These are phyloP conservation scores for Drosophila arizonae DNA, from an alignment of 1,140 invertebrate species.

Conservation along the genomic window DNA sequence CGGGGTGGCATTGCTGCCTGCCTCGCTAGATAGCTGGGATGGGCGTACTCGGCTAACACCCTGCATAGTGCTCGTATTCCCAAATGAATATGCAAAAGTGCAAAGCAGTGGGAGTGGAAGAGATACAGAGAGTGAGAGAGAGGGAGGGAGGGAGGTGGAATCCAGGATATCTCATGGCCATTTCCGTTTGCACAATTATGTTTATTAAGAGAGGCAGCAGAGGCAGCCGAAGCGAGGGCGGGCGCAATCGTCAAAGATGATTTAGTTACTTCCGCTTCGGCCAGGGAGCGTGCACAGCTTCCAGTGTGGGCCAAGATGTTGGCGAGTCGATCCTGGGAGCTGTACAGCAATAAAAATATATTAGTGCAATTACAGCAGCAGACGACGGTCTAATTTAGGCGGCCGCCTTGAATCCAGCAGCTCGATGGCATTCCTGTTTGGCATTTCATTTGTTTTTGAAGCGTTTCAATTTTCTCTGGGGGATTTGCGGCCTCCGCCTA, in stretches of 20 bases:
- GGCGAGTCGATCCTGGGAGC: conserved; percentile 16
- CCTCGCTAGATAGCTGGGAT: background rate
- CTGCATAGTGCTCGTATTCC: conserved; percentile 49
- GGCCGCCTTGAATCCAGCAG: conserved; percentile 12
- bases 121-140: background rate
- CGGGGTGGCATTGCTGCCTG: conserved; percentile 22
- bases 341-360: conserved; percentile 76
- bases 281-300: conserved; percentile 13
- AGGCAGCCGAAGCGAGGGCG: conserved; percentile 18
- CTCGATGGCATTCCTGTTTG: conserved; percentile 22
- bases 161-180: conserved; percentile 74
- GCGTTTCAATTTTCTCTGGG: conserved; percentile 72
- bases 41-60: conserved; percentile 3
- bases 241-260: conserved; percentile 77
- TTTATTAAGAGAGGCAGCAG: conserved; percentile 69
- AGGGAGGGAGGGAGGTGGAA: background rate
- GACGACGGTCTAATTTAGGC: conserved; percentile 67
- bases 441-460: conserved; percentile 75
- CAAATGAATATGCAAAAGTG: conserved; percentile 80
- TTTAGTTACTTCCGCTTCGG: conserved; percentile 72
- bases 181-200: conserved; percentile 80
- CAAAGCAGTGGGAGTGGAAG: conserved; percentile 10
- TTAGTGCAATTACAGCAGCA: conserved; percentile 75
- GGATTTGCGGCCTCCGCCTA: conserved; percentile 44
- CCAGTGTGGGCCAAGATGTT: conserved; percentile 9